Evolutionary conservation across 2,113 vertebrate genomes (phyloP), one percentile per base, ranked within the genome.

Genomic region (Coturnix japonica): DNA sequence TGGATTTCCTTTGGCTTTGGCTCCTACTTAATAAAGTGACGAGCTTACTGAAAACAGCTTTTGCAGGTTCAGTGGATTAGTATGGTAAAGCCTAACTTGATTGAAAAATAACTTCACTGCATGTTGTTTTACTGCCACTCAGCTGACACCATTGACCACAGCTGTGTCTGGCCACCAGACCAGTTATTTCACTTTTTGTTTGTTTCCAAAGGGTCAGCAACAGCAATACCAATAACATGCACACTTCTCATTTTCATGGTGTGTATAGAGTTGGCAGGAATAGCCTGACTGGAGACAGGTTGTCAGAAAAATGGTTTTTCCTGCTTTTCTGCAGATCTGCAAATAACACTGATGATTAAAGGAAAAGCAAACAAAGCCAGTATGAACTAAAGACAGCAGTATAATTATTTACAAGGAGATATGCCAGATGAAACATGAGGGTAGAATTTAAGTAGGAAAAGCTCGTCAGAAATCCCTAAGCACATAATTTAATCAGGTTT

Each of bases 71-170:
- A 85, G 72, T 72, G 97, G 97, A 97, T 98, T 97, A 98, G 94
- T 11, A 39, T 2, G 2, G 93, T 73, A 97, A 98, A 97, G 96
- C 93, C 96, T 35, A 77, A 97, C 69, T 97, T 97, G 97, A 98
- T 97, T 98, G 97, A 96, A 97, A 98, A 97, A 97, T 96, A 97
- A 96, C 95, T 97, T 96, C 37, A 23, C 85, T 89, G 63, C 83
- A 61, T 57, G 90, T 84, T 77, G 75, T 69, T 90, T 90, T 93
- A 94, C 87, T 97, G 95, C 91, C 91, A 89, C 47, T 44, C 71
- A 16, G n/a, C 94, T 95, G 92, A 89, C 83, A 78, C 67, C 47
- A 41, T 12, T 92, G 91, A 87, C 83, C 56, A 83, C 88, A 46
- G 39, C 85, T 78, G 87, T 0, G 2, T 57, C 91, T 93, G 94